Evolutionary conservation across 2,113 vertebrate genomes (phyloP).

Genomic region (Thinocorus orbignyianus): DNA sequence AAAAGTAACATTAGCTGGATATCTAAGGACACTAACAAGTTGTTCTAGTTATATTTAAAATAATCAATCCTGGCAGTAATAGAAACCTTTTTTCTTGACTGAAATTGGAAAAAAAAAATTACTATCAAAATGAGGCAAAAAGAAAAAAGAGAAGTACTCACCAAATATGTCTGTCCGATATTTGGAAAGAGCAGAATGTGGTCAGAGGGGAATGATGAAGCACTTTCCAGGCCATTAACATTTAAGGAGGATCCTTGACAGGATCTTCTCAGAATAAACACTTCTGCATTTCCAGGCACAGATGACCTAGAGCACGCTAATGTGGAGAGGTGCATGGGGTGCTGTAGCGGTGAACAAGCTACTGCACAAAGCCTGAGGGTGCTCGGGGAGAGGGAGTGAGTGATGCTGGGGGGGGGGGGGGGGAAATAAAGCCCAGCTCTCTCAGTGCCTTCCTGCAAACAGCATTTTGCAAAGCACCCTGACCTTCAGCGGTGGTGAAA

Average conservation of each 20-base stretch:
- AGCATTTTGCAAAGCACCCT: not conserved
- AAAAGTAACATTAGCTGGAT: not conserved
- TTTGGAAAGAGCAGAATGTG: not conserved
- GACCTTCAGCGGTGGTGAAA: not conserved
- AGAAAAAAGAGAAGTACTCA: not conserved
- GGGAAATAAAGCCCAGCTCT: accelerated
- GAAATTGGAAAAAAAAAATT: not conserved
- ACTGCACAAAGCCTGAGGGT: not conserved
- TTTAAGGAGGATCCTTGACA: not conserved
- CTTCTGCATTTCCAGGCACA: not conserved
- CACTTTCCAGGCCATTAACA: not conserved
- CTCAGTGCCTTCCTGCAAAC: accelerated
- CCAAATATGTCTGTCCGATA: not conserved
- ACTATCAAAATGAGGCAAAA: not conserved
- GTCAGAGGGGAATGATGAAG: conserved; percentile 32
- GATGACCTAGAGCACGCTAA: not conserved
- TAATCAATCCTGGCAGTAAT: not conserved
- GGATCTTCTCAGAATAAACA: not conserved
- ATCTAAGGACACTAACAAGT: not conserved
- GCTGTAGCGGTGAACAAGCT: not conserved
- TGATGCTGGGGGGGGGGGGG: not conserved
- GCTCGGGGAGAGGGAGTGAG: not conserved
- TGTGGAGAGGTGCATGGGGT: accelerated
- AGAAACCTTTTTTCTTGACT: not conserved
- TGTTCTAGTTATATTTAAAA: not conserved